Evolutionary conservation across 2,797 vertebrate species (phyloP).

Genomic region (Pangasius sanitwongsei): DNA sequence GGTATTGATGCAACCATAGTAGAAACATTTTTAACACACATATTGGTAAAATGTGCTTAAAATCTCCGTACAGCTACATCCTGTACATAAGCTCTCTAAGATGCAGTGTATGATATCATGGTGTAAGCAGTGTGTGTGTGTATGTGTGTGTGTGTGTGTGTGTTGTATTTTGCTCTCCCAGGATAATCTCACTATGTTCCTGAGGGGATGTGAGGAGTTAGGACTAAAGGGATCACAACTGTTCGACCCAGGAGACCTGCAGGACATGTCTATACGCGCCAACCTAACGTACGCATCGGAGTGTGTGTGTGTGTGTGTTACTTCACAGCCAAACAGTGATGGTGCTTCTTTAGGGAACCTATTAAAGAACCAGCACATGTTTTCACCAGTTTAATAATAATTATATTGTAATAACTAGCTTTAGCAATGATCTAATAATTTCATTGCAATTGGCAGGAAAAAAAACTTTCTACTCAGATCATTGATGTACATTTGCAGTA

Average conservation of each 20-base stretch:
- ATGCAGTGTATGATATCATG: conserved; percentile 1
- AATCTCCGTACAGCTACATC: neutral
- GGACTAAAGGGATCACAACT: conserved; percentile 95
- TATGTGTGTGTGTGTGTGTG: conserved; percentile 29
- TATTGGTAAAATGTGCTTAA: neutral
- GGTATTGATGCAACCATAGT: neutral
- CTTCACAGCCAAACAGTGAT: neutral
- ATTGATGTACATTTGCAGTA: too few relatives aligned
- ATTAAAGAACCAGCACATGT: neutral
- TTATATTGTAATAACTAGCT: neutral
- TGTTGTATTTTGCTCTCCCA: conserved; percentile 60
- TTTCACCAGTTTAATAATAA: neutral
- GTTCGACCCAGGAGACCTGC: conserved; percentile 95
- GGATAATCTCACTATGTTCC: conserved; percentile 96
- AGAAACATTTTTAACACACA: neutral
- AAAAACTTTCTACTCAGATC: neutral
- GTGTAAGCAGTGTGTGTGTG: conserved; percentile 12
- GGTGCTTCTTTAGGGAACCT: neutral
- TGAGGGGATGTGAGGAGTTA: conserved; percentile 93
- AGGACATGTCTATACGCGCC: conserved; percentile 88
- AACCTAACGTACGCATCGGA: conserved; percentile 82
- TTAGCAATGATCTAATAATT: neutral
- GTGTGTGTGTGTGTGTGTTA: conserved; percentile 18
- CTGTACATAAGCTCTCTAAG: neutral
- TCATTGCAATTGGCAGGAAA: too few relatives aligned